Conservation (phyloP, 2,113 vertebrate species). For the Empidonax alnorum region DNA sequence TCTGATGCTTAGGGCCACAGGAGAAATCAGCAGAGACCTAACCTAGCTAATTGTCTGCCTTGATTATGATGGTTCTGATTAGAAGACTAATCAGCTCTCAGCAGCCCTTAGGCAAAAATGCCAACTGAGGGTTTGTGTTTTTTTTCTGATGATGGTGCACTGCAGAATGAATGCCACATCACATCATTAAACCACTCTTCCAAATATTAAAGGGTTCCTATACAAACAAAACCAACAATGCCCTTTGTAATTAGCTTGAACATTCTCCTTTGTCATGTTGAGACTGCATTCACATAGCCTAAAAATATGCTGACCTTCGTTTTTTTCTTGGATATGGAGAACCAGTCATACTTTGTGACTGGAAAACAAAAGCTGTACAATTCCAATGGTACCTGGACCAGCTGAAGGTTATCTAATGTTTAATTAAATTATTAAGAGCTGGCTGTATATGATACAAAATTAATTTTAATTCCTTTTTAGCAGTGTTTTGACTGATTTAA, state of each 20-base stretch:
- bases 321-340: slow-evolving; percentile 11
- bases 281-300: not conserved
- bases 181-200: slow-evolving; percentile 39
- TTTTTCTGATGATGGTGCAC: not conserved
- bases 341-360: not conserved
- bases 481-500: not conserved
- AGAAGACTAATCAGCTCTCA: slow-evolving; percentile 75
- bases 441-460: not conserved
- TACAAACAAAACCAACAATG: slow-evolving; percentile 29
- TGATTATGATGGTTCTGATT: slow-evolving; percentile 74
- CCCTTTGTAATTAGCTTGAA: slow-evolving; percentile 33
- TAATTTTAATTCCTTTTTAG: not conserved
- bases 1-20: slow-evolving; percentile 55
- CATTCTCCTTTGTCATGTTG: slow-evolving; percentile 22
- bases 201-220: slow-evolving; percentile 52
- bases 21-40: slow-evolving; percentile 72
- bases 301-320: not conserved
- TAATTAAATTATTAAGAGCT: not conserved
- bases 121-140: not conserved
- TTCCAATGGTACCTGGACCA: not conserved
- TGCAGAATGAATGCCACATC: slow-evolving; percentile 58
- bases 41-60: slow-evolving; percentile 75
- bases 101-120: slow-evolving; percentile 72
- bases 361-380: not conserved
- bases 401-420: not conserved